Evolutionary conservation across 1,140 invertebrate species (phyloP), one percentile per base, ranked within the genome.

Genomic region (Hypsibius dujardini): DNA sequence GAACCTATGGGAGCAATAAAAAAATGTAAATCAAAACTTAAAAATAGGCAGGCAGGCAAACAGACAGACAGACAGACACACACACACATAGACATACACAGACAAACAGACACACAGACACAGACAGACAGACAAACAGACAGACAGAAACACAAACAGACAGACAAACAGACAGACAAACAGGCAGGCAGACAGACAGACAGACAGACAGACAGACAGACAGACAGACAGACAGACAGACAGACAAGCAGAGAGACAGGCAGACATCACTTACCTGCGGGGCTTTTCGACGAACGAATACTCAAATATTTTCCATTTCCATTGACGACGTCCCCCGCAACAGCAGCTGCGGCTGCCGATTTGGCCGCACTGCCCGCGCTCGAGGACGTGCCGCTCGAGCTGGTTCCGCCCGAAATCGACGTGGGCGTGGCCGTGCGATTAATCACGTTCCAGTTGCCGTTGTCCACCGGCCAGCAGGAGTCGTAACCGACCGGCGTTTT

Each of bases 401-500:
- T 56, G 28, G 28, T 28, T n/a, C 12, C 62, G 45, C 45, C 62
- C 42, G 62, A 67, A 45, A 42, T 67, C 42, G 62, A 15, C 12
- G 62, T 67, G 12, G 62, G 62, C 62, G 62, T 67, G 62, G 42
- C 62, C 3, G 28, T 28, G 28, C 62, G 62, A 67, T 67, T 67
- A 12, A 67, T 56, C 50, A 56, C 62, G 45, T 42, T 67, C 62
- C 62, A 67, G 62, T 67, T 67, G 42, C 42, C 62, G 45, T 67
- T 67, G 45, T 67, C 62, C 62, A 67, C 62, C 42, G 62, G 62
- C 62, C 62, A 67, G 62, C 62, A 67, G 12, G 12, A 7, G 45
- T 67, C 62, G 62, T 67, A 67, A 42, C 62, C 45, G 12, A 42
- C 12, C 62, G 28, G 28, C 28, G 28, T 28, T 28, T 67, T 67